Evolutionary conservation across 1,140 invertebrate species (phyloP).

Genomic region (Sycophila sp.): DNA sequence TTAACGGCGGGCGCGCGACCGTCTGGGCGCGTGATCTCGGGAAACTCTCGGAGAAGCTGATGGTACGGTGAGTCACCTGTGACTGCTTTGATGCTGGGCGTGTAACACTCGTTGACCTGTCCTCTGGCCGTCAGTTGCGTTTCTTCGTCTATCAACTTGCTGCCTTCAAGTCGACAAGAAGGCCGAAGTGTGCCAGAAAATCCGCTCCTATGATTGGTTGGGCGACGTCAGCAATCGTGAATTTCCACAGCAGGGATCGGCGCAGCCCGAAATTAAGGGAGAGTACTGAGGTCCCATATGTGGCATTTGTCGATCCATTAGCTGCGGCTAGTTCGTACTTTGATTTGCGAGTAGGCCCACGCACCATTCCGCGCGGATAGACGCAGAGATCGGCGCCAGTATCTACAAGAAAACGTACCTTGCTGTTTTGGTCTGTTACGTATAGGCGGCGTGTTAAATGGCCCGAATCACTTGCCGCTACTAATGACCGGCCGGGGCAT

Average conservation of each 20-base stretch:
- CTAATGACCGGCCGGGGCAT: constrained; percentile 31
- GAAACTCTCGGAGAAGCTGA: too few species aligned
- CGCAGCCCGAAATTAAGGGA: constrained; percentile 49
- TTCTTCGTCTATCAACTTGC: constrained; percentile 46
- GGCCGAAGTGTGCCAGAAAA: constrained; percentile 46
- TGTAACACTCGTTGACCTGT: too few species aligned
- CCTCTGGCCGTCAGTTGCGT: constrained; percentile 21
- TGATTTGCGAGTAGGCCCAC: too few species aligned
- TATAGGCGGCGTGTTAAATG: constrained; percentile 30
- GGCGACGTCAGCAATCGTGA: constrained; percentile 54
- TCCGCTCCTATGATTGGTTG: constrained; percentile 41
- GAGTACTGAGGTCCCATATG: constrained; percentile 51
- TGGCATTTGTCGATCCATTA: constrained; percentile 45
- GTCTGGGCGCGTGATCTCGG: constrained; percentile 18
- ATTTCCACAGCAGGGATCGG: constrained; percentile 53
- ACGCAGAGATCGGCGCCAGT: constrained; percentile 37
- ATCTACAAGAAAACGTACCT: background rate
- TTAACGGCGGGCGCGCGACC: background rate
- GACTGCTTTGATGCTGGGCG: too few species aligned
- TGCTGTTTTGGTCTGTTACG: constrained; percentile 21
- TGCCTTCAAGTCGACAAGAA: constrained; percentile 51
- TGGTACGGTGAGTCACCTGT: too few species aligned
- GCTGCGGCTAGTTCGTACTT: background rate
- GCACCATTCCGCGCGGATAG: background rate
- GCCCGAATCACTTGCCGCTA: constrained; percentile 30